A percentile compares a stretch with the other conserved stretches of the same genome.
Conservation (phyloP, 2,113 vertebrate species). For the Tursiops truncatus region DNA sequence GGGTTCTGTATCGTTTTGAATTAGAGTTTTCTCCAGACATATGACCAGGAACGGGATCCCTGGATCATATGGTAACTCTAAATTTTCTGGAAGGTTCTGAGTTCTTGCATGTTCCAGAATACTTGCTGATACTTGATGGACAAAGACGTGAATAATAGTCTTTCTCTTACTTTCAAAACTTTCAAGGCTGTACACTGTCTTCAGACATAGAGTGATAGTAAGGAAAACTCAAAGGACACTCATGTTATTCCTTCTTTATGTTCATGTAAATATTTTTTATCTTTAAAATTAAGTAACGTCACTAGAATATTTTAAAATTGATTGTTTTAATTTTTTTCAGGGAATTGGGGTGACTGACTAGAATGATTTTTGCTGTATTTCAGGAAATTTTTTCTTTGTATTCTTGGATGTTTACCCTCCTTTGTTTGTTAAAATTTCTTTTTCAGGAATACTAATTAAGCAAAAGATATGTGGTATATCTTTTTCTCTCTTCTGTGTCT, state of each 20-base stretch:
- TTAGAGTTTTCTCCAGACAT: neutral
- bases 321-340: neutral
- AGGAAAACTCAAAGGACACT: neutral
- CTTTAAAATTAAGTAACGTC: neutral
- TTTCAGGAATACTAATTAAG: neutral
- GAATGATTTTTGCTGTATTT: neutral
- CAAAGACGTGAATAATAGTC: accelerated
- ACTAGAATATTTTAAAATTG: neutral
- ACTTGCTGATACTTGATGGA: neutral
- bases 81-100: neutral
- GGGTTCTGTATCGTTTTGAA: neutral
- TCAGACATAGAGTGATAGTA: neutral
- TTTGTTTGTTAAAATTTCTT: neutral
- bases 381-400: neutral
- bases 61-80: neutral
- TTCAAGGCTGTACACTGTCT: neutral
- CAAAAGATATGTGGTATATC: neutral
- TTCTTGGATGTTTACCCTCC: neutral
- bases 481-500: neutral
- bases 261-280: neutral
- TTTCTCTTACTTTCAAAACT: neutral
- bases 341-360: neutral
- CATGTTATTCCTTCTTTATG: neutral
- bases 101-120: neutral
- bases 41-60: accelerated